phyloP scores from a whole-genome alignment of 1,140 invertebrate species.

The Drosophila serrata region DNA sequence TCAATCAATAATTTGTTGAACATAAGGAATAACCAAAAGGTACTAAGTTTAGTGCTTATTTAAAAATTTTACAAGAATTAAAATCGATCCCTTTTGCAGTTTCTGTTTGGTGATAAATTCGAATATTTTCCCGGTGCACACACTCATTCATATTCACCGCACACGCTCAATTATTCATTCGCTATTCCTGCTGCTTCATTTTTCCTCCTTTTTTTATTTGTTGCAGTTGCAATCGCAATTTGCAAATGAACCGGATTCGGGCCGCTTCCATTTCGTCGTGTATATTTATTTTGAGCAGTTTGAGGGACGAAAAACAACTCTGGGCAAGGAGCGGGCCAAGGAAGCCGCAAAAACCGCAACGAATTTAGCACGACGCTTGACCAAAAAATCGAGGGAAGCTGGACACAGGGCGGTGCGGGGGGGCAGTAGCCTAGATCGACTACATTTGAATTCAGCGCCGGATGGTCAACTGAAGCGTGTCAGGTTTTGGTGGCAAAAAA shows the following conservation, averaged over 20 bases:
- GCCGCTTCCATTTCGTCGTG: conserved; percentile 39
- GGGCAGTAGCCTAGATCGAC: conserved; percentile 17
- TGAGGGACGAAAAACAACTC: conserved; percentile 47
- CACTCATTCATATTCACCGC: conserved; percentile 61
- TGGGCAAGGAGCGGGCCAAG: conserved; percentile 64
- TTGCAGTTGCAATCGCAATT: conserved; percentile 47
- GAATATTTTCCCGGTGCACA: conserved; percentile 7
- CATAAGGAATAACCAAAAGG: accelerated
- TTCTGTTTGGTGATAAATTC: background rate
- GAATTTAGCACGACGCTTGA: conserved; percentile 79
- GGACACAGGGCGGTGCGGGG: background rate
- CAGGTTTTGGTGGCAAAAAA: conserved; percentile 34
- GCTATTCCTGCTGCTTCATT: background rate
- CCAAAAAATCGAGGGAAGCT: conserved; percentile 44
- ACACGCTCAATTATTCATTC: conserved; percentile 68
- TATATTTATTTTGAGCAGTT: conserved; percentile 65
- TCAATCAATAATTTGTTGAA: too few species aligned
- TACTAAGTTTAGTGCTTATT: too few species aligned
- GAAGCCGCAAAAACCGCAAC: conserved; percentile 74
- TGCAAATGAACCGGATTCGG: conserved; percentile 69
- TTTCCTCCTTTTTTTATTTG: conserved; percentile 9
- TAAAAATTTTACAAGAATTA: background rate
- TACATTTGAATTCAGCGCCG: conserved; percentile 66
- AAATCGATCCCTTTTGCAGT: background rate
- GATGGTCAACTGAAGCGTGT: conserved; percentile 62